Percentiles rank a stretch among this genome's conserved stretches.
Conservation (phyloP, 2,888 invertebrate genomes). For the Polydrusus tereticollis region DNA sequence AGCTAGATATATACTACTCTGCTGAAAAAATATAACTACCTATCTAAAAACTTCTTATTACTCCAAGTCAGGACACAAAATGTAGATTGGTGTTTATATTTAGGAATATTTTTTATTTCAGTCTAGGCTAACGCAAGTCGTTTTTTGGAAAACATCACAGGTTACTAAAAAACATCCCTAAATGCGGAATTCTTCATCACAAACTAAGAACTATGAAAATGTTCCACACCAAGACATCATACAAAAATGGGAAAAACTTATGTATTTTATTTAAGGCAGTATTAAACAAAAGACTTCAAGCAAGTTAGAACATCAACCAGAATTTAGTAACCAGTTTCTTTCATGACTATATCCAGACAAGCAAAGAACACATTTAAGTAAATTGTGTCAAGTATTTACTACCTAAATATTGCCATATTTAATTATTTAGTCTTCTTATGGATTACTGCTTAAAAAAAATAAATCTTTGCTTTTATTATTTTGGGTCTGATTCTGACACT, state of each 20-base stretch:
- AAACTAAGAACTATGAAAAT: slow-evolving; percentile 8
- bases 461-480: no score
- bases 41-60: slow-evolving; percentile 11
- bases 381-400: background rate
- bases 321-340: background rate
- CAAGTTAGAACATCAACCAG: background rate
- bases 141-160: slow-evolving; percentile 34
- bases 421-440: background rate
- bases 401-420: background rate
- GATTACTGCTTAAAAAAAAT: background rate
- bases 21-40: slow-evolving; percentile 1
- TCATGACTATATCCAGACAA: no score
- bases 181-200: slow-evolving; percentile 10
- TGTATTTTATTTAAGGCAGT: slow-evolving; percentile 4
- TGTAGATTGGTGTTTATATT: slow-evolving; percentile 24
- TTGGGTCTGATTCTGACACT: no score
- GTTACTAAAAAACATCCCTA: slow-evolving; percentile 27
- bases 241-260: background rate
- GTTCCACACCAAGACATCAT: slow-evolving; percentile 19
- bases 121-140: slow-evolving; percentile 31
- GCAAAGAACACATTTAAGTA: background rate
- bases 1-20: background rate
- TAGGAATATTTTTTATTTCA: slow-evolving; percentile 36
- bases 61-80: slow-evolving; percentile 24
- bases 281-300: slow-evolving; percentile 1